Evolutionary conservation across 2,113 vertebrate species (phyloP).

Genomic region (Halcyon senegalensis): DNA sequence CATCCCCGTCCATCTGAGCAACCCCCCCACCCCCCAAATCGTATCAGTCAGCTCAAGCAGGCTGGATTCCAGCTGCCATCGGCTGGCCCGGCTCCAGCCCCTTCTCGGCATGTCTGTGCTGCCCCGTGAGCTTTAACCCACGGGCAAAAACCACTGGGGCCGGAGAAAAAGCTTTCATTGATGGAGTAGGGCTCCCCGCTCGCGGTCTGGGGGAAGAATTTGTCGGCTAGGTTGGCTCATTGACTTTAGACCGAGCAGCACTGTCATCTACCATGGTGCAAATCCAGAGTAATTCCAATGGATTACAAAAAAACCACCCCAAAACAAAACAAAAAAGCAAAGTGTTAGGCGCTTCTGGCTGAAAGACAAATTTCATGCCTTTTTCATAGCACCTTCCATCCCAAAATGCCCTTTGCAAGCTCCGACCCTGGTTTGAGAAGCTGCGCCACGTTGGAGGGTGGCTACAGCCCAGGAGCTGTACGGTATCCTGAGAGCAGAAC

Average conservation of each 20-base stretch:
- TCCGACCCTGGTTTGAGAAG: not conserved
- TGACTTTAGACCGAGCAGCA: not conserved
- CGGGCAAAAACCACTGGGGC: not conserved
- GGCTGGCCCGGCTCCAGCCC: not conserved
- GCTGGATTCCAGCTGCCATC: not conserved
- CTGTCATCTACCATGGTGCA: not conserved
- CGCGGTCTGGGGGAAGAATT: not conserved
- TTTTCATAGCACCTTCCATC: not conserved
- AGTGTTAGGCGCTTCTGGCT: not conserved
- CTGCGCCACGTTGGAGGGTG: accelerated
- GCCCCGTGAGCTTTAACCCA: not conserved
- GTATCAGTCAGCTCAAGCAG: accelerated
- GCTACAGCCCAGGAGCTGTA: not conserved
- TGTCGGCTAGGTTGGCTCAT: not conserved
- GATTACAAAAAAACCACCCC: not conserved
- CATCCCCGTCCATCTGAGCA: accelerated
- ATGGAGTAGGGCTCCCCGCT: not conserved
- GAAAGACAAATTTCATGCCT: not conserved
- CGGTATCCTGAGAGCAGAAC: not conserved
- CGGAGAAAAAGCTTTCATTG: not conserved
- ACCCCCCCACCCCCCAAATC: no score
- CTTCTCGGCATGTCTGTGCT: not conserved
- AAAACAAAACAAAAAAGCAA: not conserved
- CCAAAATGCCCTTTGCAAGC: not conserved
- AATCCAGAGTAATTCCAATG: constrained; percentile 8